phyloP scores from a whole-genome alignment of 2,113 vertebrate genomes.

The Isichthys henryi region DNA sequence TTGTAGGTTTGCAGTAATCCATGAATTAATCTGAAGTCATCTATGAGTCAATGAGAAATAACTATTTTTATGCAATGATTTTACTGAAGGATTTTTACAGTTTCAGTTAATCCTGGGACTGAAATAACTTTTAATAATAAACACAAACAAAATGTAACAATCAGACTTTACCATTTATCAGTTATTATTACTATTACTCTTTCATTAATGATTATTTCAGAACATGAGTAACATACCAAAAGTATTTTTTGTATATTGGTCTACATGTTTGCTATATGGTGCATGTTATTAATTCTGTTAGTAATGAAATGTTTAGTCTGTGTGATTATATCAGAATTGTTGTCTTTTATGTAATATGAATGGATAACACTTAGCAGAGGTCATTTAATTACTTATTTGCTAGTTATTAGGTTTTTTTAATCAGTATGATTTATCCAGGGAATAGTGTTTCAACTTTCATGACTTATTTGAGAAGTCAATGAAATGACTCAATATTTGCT shows the following conservation, averaged over 20 bases:
- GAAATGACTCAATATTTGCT: neutral
- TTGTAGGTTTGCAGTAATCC: neutral
- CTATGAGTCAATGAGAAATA: neutral
- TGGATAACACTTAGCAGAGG: neutral
- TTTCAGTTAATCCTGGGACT: neutral
- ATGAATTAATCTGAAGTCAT: neutral
- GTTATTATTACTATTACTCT: neutral
- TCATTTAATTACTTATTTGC: neutral
- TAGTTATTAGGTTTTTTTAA: neutral
- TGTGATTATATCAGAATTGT: neutral
- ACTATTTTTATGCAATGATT: neutral
- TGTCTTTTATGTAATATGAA: neutral
- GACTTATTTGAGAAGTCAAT: neutral
- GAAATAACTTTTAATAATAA: neutral
- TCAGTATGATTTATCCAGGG: neutral
- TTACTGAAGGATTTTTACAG: neutral
- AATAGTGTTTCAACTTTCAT: neutral
- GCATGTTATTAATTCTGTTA: neutral
- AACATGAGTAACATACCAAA: neutral
- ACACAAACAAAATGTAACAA: neutral
- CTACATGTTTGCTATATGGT: neutral
- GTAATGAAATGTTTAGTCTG: neutral
- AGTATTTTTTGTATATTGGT: neutral
- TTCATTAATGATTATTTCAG: neutral
- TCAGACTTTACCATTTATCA: neutral